Evolutionary conservation across 2,113 vertebrate species (phyloP).

Genomic region (Alligator mississippiensis): DNA sequence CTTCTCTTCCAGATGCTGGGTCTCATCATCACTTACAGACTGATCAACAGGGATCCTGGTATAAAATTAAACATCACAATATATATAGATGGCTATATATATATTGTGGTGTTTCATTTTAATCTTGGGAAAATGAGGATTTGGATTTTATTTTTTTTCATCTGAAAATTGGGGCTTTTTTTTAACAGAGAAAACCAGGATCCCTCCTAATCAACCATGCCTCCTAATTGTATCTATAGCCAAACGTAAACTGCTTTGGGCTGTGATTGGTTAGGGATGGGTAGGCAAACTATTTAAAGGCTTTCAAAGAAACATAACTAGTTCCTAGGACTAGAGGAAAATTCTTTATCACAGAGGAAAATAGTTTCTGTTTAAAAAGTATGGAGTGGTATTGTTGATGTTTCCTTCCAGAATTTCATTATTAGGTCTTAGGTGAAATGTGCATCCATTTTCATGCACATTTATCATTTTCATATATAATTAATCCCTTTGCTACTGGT

Average conservation of each 20-base stretch:
- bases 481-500: not conserved
- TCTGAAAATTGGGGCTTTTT: too few relatives aligned
- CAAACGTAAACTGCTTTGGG: too few relatives aligned
- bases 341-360: not conserved
- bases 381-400: not conserved
- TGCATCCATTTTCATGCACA: rapidly evolving
- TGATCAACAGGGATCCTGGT: not conserved
- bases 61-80: too few relatives aligned
- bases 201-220: too few relatives aligned
- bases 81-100: too few relatives aligned
- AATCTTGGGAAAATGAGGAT: too few relatives aligned
- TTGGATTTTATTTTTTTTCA: too few relatives aligned
- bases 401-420: not conserved
- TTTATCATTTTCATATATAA: not conserved
- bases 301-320: not conserved
- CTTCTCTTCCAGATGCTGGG: not conserved
- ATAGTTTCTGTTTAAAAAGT: not conserved
- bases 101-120: too few relatives aligned
- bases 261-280: not conserved
- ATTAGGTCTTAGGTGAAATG: not conserved
- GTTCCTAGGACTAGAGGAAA: not conserved
- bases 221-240: too few relatives aligned
- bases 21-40: not conserved
- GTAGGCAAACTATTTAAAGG: not conserved
- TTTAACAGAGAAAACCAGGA: too few relatives aligned